Evolutionary conservation across 2,888 invertebrate genomes (phyloP).

Genomic region (Cancer borealis): DNA sequence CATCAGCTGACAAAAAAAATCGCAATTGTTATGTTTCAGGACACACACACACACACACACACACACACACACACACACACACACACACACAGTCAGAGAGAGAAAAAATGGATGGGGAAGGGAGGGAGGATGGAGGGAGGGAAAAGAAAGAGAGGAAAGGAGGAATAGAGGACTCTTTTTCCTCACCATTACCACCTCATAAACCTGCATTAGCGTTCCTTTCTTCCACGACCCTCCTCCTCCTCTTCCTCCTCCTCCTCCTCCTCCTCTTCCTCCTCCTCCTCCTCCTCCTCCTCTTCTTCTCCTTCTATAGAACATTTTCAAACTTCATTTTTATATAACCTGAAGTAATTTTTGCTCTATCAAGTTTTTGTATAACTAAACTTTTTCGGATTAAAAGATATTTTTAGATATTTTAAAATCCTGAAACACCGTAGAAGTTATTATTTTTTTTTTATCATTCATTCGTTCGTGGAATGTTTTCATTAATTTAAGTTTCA

Average conservation of each 20-base stretch:
- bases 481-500: too few relatives aligned
- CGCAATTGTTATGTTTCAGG: not conserved
- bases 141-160: not conserved
- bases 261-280: not conserved
- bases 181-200: not conserved
- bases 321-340: too few relatives aligned
- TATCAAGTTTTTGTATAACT: too few relatives aligned
- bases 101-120: not conserved
- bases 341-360: too few relatives aligned
- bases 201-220: slow-evolving; percentile 21
- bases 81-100: not conserved
- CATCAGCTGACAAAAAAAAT: not conserved
- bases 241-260: not conserved
- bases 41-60: slow-evolving; percentile 21
- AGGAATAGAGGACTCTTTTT: not conserved
- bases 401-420: too few relatives aligned
- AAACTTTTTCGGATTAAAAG: too few relatives aligned
- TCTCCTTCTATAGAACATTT: not conserved
- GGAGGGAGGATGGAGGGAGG: not conserved
- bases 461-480: too few relatives aligned
- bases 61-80: slow-evolving; percentile 40
- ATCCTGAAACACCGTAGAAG: too few relatives aligned
- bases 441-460: too few relatives aligned
- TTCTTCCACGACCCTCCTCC: not conserved
- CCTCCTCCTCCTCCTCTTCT: not conserved